Evolutionary conservation across 2,113 vertebrate species (phyloP).

Genomic region (Sorex araneus): DNA sequence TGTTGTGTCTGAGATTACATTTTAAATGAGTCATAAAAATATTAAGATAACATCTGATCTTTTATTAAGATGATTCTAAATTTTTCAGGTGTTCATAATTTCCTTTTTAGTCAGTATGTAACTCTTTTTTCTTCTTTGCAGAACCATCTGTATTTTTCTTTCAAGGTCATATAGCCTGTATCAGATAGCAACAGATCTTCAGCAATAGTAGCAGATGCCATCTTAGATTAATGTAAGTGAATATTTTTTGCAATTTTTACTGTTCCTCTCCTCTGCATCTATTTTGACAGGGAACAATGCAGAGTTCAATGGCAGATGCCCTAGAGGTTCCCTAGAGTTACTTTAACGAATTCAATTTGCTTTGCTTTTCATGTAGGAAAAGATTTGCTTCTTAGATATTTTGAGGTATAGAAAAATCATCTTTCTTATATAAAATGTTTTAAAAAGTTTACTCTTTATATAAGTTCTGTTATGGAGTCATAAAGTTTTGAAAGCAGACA

Average conservation of each 20-base stretch:
- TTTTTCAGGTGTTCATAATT: constrained; percentile 12
- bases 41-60: background rate
- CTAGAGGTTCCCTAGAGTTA: constrained; percentile 77
- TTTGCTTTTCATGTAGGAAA: constrained; percentile 76
- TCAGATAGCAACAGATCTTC: constrained; percentile 82
- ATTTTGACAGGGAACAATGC: constrained; percentile 82
- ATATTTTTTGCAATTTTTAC: constrained; percentile 82
- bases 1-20: no score
- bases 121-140: constrained; percentile 69
- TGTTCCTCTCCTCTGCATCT: constrained; percentile 67
- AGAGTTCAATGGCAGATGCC: constrained; percentile 66
- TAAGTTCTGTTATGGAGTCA: constrained; percentile 65
- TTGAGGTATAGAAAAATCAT: constrained; percentile 47
- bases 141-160: constrained; percentile 74
- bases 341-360: constrained; percentile 83
- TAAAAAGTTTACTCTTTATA: constrained; percentile 63
- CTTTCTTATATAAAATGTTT: constrained; percentile 51
- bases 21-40: background rate
- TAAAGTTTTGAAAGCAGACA: constrained; percentile 43
- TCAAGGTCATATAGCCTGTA: constrained; percentile 83
- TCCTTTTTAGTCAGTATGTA: constrained; percentile 15
- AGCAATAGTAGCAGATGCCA: constrained; percentile 84
- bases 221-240: constrained; percentile 87
- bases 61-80: constrained; percentile 54
- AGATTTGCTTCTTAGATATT: constrained; percentile 65